A percentile compares a stretch with the other conserved stretches of the same genome.
Conservation (phyloP, 2,113 vertebrate species). For the Bos taurus region ARS-UCD2.0 NC_037337.1:14090001-14090500, state of each 20-base stretch:
- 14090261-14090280: conserved; percentile 72
- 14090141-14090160: neutral
- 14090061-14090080: neutral
- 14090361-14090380: neutral
- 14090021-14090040: neutral
- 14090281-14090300: conserved; percentile 57
- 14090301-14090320: conserved; percentile 24
- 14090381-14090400: neutral
- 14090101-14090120: neutral
- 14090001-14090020: neutral
- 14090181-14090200: neutral
- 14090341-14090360: conserved; percentile 21
- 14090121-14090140: neutral
- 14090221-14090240: neutral
- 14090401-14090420: neutral
- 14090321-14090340: neutral
- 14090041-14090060: neutral
- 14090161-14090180: neutral
- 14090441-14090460: neutral
- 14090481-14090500: neutral
- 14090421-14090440: neutral
- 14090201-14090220: neutral
- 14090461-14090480: neutral
- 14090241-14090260: neutral
- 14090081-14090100: neutral